Evolutionary conservation across 2,113 vertebrate species (phyloP).

Genomic region (Hiodon tergisus): DNA sequence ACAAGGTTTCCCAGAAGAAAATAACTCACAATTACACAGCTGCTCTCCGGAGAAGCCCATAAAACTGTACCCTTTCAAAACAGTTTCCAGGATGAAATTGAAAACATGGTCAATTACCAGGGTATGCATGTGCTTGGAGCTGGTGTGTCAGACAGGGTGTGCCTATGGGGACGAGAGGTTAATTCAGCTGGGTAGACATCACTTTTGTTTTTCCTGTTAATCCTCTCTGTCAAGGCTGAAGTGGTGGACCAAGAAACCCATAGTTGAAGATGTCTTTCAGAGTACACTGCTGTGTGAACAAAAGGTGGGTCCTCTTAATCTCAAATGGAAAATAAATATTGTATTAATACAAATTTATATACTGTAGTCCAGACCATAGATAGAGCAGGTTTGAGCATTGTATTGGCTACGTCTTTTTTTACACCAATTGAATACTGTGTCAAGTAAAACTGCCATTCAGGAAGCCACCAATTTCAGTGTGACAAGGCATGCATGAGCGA

Average conservation of each 20-base stretch:
- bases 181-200: neutral
- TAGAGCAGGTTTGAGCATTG: neutral
- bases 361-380: neutral
- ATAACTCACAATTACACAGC: slow-evolving; percentile 13
- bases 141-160: neutral
- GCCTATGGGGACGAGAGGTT: neutral
- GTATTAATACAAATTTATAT: neutral
- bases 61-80: slow-evolving; percentile 3
- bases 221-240: slow-evolving; percentile 5
- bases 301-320: neutral
- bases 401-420: too few species aligned
- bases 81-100: slow-evolving; percentile 16
- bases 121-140: slow-evolving; percentile 5
- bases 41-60: neutral
- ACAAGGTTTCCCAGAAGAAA: slow-evolving; percentile 13
- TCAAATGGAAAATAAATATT: neutral
- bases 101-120: slow-evolving; percentile 18
- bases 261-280: neutral
- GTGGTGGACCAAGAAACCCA: neutral
- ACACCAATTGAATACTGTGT: too few species aligned
- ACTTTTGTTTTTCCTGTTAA: slow-evolving; percentile 8
- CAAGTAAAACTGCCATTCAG: too few species aligned
- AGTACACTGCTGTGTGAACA: neutral
- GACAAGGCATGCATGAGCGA: too few species aligned
- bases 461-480: too few species aligned